phyloP scores from a whole-genome alignment of 2,888 invertebrate genomes.

The Drosophila dives region DNA sequence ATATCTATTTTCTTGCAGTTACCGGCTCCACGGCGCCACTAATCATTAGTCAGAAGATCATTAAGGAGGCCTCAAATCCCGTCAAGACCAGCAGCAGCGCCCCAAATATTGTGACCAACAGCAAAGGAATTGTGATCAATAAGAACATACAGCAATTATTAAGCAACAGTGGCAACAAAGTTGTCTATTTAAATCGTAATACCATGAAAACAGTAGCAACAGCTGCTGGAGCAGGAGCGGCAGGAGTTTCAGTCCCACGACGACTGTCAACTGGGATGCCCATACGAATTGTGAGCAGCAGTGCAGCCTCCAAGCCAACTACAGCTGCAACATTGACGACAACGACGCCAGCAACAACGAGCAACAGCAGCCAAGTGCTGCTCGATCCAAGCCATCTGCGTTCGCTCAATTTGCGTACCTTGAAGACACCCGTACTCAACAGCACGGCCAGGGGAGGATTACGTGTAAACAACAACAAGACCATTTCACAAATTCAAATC shows the following conservation, averaged over 20 bases:
- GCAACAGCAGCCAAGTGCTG: slow-evolving; percentile 36
- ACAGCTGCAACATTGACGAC: slow-evolving; percentile 13
- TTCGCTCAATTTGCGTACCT: slow-evolving; percentile 60
- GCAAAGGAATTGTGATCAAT: slow-evolving; percentile 77
- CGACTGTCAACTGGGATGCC: slow-evolving; percentile 71
- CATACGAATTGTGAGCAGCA: slow-evolving; percentile 56
- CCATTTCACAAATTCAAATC: slow-evolving; percentile 61
- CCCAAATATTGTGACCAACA: slow-evolving; percentile 26
- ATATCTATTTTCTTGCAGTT: slow-evolving; percentile 12
- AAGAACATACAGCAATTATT: slow-evolving; percentile 68
- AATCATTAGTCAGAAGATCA: slow-evolving; percentile 82
- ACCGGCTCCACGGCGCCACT: slow-evolving; percentile 57
- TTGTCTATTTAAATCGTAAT: slow-evolving; percentile 84
- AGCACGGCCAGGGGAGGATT: slow-evolving; percentile 28
- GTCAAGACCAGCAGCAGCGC: slow-evolving; percentile 20
- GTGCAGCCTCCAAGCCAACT: slow-evolving; percentile 28
- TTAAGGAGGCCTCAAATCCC: slow-evolving; percentile 71
- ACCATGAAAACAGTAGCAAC: slow-evolving; percentile 83
- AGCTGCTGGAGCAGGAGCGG: slow-evolving; percentile 34
- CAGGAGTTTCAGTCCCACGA: slow-evolving; percentile 55
- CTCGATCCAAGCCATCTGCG: slow-evolving; percentile 51
- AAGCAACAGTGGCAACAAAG: slow-evolving; percentile 74
- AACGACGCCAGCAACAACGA: slow-evolving; percentile 18
- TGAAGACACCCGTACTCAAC: slow-evolving; percentile 42
- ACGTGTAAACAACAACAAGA: slow-evolving; percentile 57